Evolutionary conservation across 2,888 invertebrate genomes (phyloP), one percentile per base, ranked within the genome.

Genomic region (Hemithea aestivaria): DNA sequence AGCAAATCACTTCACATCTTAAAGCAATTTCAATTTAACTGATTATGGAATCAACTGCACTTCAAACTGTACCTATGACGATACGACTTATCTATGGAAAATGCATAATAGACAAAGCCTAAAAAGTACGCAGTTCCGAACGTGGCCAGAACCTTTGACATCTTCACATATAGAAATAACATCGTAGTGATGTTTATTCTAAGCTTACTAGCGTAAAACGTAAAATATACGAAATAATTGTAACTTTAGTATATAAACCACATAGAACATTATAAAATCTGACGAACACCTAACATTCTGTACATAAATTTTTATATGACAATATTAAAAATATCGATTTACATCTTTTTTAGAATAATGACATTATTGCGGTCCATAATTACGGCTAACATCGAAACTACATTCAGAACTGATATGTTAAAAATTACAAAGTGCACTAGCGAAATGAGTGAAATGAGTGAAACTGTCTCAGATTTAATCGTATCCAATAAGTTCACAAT

Each of bases 301-400:
- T 70, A 73, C 64, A 64, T 56, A 59, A 64, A 67, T 63, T 53
- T 67, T 61, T 59, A 69, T 73, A 67, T 71, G 62, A 70, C 66
- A 64, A 69, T 74, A 73, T 70, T 73, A 67, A 72, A 70, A 73
- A 73, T 75, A 73, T 70, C 56, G 50, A 50, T 61, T 59, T 69
- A 58, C 61, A 29, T 30, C 30, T 16, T 20, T 10, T 43, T 47
- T 40, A 38, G 26, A 45, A 39, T 39, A 9, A 28, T 39, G 32
- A 20, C 7, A 27, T 31, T 46, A 42, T 42, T 37, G 45, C 45
- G 20, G 33, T 8, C n/a, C n/a, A n/a, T n/a, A n/a, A n/a, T n/a
- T n/a, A n/a, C n/a, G n/a, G n/a, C n/a, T n/a, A 20, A 16, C 4
- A 35, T 49, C 29, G 34, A 30, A 10, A 33, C 30, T 38, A 31